A percentile compares a stretch with the other conserved stretches of the same genome.
These are phyloP conservation scores for Sycobia sp. DNA, from an alignment of 1,140 invertebrate genomes.

Conservation along the genomic window DNA sequence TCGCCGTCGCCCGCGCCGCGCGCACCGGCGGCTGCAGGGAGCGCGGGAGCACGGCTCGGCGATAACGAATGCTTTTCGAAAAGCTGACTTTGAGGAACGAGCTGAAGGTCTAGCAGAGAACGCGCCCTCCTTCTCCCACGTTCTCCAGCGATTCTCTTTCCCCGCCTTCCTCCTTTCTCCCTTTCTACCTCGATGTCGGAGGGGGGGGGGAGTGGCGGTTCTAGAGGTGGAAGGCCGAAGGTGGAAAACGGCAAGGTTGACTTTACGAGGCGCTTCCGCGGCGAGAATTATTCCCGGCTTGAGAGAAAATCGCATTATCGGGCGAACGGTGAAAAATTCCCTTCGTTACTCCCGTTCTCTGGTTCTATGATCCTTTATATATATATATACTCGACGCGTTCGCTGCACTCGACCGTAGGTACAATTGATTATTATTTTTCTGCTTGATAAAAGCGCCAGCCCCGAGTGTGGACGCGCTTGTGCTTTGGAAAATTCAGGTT, in stretches of 20 bases:
- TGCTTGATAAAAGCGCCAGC: slow-evolving; percentile 7
- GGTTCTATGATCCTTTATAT: too few species aligned
- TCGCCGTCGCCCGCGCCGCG: too few species aligned
- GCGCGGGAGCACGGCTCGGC: background rate
- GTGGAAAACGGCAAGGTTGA: slow-evolving; percentile 12
- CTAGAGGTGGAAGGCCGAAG: background rate
- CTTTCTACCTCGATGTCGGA: too few species aligned
- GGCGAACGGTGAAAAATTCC: slow-evolving; percentile 15
- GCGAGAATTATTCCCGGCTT: slow-evolving; percentile 24
- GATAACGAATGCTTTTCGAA: slow-evolving; percentile 32
- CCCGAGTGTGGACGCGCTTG: too few species aligned
- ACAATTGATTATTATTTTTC: slow-evolving; percentile 20
- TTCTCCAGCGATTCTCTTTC: too few species aligned
- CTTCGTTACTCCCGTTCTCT: slow-evolving; percentile 14
- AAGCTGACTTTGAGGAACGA: slow-evolving; percentile 38
- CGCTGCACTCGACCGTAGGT: background rate
- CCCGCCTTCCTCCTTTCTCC: background rate
- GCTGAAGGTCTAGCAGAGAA: slow-evolving; percentile 1
- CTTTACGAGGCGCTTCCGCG: slow-evolving; percentile 8
- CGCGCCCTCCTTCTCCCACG: background rate
- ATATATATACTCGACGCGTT: too few species aligned
- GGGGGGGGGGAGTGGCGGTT: background rate
- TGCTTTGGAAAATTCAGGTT: too few species aligned
- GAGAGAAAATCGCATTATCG: slow-evolving; percentile 26
- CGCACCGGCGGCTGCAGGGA: too few species aligned